Evolutionary conservation across 2,888 invertebrate genomes (phyloP).

Genomic region (Bombylius discolor): DNA sequence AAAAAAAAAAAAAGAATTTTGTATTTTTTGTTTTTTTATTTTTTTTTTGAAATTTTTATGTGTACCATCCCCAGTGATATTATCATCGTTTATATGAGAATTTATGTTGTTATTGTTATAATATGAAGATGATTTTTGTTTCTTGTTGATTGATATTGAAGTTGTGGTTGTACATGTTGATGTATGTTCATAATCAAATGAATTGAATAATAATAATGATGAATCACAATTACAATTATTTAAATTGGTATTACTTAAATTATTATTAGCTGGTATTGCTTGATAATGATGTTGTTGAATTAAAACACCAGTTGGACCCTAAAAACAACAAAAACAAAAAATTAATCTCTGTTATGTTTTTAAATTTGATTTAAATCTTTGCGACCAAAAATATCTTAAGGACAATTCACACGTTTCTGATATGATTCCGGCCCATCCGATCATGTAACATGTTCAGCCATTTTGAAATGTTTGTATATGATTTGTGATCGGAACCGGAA

Average conservation of each 20-base stretch:
- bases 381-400: no score
- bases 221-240: constrained; percentile 21
- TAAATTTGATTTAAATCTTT: no score
- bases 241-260: constrained; percentile 22
- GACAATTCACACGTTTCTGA: no score
- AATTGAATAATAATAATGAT: constrained; percentile 18
- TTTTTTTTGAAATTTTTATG: no score
- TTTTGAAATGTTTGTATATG: no score
- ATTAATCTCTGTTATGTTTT: no score
- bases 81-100: neutral
- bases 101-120: neutral
- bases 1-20: no score
- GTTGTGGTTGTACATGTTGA: constrained; percentile 23
- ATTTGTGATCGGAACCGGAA: no score
- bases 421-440: no score
- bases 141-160: constrained; percentile 16
- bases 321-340: constrained; percentile 1
- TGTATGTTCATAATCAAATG: constrained; percentile 29
- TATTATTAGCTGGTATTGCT: constrained; percentile 55
- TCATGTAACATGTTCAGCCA: no score
- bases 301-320: constrained; percentile 76
- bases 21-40: no score
- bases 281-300: constrained; percentile 92
- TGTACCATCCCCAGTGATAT: neutral
- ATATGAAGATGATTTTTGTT: constrained; percentile 13